phyloP scores from a whole-genome alignment of 2,113 vertebrate species.

The Aphelocoma coerulescens region DNA sequence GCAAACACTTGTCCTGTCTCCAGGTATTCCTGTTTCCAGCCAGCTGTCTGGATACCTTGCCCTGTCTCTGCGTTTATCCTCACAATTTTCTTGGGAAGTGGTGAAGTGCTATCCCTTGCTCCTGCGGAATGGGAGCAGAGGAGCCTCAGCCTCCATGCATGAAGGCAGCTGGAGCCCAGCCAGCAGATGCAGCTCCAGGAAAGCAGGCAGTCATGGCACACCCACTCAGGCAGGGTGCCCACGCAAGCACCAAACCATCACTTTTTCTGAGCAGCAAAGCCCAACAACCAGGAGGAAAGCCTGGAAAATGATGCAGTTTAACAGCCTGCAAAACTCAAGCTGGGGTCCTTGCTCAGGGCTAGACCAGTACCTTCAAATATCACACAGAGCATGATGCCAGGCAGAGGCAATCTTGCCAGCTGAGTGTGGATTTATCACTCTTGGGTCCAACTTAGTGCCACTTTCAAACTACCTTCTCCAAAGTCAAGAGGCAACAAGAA shows the following conservation, averaged over 20 bases:
- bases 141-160: background rate
- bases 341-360: background rate
- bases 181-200: background rate
- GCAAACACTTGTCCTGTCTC: background rate
- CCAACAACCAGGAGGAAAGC: background rate
- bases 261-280: background rate
- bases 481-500: constrained; percentile 17
- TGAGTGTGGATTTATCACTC: background rate
- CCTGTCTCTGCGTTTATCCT: background rate
- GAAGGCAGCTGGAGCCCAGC: background rate
- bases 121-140: rapidly evolving
- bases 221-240: background rate
- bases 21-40: background rate
- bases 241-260: background rate
- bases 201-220: background rate
- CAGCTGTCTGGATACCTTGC: background rate
- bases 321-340: background rate
- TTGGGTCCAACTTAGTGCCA: background rate
- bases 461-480: background rate
- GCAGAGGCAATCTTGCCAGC: background rate
- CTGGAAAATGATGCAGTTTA: rapidly evolving
- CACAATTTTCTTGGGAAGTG: background rate
- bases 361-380: background rate
- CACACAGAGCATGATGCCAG: background rate
- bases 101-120: background rate